A percentile compares a stretch with the other conserved stretches of the same genome.
Conservation (phyloP, 2,113 vertebrate genomes). For the Pogonocichla stellata region DNA sequence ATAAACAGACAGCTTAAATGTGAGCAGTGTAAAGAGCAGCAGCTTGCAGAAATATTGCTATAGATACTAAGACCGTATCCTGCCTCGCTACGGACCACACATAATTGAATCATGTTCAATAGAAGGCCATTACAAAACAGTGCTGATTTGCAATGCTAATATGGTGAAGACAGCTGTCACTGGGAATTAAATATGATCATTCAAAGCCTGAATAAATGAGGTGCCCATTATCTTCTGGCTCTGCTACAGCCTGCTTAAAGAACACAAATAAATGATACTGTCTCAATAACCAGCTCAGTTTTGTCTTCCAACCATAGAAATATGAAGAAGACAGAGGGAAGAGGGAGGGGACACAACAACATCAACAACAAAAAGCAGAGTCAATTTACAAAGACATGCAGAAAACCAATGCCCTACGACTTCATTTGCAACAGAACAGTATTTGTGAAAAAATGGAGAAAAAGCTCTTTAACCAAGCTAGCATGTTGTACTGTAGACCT, state of each 20-base stretch:
- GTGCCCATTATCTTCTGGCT: conserved; percentile 84
- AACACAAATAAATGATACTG: conserved; percentile 82
- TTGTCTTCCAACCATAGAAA: conserved; percentile 77
- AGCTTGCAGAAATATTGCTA: conserved; percentile 81
- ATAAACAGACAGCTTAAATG: conserved; percentile 82
- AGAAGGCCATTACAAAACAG: conserved; percentile 82
- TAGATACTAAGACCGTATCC: conserved; percentile 78
- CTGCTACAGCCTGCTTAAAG: conserved; percentile 79
- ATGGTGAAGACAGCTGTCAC: conserved; percentile 81
- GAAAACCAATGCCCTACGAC: conserved; percentile 49
- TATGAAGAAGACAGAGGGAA: conserved; percentile 67
- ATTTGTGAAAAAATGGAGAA: conserved; percentile 47
- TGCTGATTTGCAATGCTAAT: conserved; percentile 86
- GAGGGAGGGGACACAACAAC: conserved; percentile 44
- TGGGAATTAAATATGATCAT: conserved; percentile 85
- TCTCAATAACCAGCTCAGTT: conserved; percentile 78
- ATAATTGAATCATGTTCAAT: conserved; percentile 87
- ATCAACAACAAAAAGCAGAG: conserved; percentile 64
- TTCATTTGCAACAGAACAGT: conserved; percentile 41
- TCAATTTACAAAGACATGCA: conserved; percentile 56
- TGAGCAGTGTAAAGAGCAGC: conserved; percentile 82
- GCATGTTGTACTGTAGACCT: conserved; percentile 30
- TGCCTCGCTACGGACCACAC: conserved; percentile 74
- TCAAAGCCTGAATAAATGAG: conserved; percentile 85
- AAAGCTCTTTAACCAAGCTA: conserved; percentile 55